A percentile compares a stretch with the other conserved stretches of the same genome.
These are phyloP conservation scores for Eurytemora carolleeae DNA, from an alignment of 1,140 invertebrate species.

Conservation along the genomic window DNA sequence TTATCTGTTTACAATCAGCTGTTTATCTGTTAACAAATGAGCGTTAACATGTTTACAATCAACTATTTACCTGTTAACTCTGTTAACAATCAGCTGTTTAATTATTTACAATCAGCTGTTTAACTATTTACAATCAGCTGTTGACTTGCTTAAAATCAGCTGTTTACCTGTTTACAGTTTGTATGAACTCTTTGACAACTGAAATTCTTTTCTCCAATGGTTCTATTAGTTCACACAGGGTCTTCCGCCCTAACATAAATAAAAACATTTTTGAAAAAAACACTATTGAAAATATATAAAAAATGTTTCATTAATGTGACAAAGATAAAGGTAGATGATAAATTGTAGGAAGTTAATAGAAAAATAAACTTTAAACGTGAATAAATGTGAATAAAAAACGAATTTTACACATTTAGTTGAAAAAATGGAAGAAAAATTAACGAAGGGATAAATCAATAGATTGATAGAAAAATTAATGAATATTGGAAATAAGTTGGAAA, in stretches of 20 bases:
- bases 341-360: neutral
- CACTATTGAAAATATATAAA: neutral
- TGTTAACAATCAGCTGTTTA: neutral
- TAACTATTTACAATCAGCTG: neutral
- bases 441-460: too few species aligned
- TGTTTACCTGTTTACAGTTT: neutral
- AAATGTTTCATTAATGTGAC: neutral
- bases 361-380: neutral
- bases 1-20: too few species aligned
- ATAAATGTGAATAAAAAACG: neutral
- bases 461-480: too few species aligned
- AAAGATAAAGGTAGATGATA: neutral
- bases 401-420: neutral
- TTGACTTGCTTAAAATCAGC: neutral
- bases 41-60: too few species aligned
- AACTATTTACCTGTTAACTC: too few species aligned
- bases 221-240: neutral
- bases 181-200: neutral
- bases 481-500: too few species aligned
- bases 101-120: neutral
- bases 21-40: too few species aligned
- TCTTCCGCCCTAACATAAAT: neutral
- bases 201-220: neutral
- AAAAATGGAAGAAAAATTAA: too few species aligned
- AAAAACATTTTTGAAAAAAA: slow-evolving; percentile 1